A percentile compares a stretch with the other conserved stretches of the same genome.
Evolutionary conservation across 2,797 vertebrate species (phyloP).

Genomic region (Jordanella pulchra): DNA sequence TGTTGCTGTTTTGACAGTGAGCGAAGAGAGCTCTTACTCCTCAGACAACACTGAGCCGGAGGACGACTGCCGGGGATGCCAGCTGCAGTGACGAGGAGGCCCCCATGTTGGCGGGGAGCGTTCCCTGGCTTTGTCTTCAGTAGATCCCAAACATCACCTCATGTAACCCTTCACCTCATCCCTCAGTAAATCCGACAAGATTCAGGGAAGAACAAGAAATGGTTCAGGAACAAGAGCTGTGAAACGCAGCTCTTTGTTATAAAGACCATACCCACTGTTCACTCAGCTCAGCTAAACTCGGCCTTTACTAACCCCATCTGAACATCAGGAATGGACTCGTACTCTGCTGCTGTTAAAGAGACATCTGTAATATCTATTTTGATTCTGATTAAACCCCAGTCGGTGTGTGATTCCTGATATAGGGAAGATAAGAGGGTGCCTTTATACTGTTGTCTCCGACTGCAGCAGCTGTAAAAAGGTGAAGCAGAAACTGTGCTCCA

Average conservation of each 20-base stretch:
- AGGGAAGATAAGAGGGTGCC: slow-evolving; percentile 8
- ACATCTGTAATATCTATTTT: slow-evolving; percentile 32
- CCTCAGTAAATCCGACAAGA: slow-evolving; percentile 29
- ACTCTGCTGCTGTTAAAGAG: slow-evolving; percentile 54
- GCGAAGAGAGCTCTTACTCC: slow-evolving; percentile 79
- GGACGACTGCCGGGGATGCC: slow-evolving; percentile 79
- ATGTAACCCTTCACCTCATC: slow-evolving; percentile 59
- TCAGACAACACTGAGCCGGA: slow-evolving; percentile 79
- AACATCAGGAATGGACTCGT: slow-evolving; percentile 5
- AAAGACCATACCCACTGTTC: slow-evolving; percentile 44
- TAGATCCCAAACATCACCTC: slow-evolving; percentile 49
- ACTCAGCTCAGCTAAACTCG: slow-evolving; percentile 28
- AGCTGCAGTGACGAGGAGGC: slow-evolving; percentile 69
- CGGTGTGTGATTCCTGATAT: slow-evolving; percentile 1
- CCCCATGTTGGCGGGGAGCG: slow-evolving; percentile 18
- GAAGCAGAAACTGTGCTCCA: not conserved
- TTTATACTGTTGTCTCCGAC: too few species aligned
- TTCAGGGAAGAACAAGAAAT: slow-evolving; percentile 17
- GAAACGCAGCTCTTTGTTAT: slow-evolving; percentile 18
- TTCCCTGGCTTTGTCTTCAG: slow-evolving; percentile 26
- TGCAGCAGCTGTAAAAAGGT: not conserved
- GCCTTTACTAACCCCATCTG: slow-evolving; percentile 12
- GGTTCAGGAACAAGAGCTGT: slow-evolving; percentile 8
- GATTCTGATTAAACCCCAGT: slow-evolving; percentile 17
- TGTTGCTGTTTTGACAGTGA: slow-evolving; percentile 71